phyloP scores from a whole-genome alignment of 1,140 invertebrate species.

The Agrypnia vestita region DNA sequence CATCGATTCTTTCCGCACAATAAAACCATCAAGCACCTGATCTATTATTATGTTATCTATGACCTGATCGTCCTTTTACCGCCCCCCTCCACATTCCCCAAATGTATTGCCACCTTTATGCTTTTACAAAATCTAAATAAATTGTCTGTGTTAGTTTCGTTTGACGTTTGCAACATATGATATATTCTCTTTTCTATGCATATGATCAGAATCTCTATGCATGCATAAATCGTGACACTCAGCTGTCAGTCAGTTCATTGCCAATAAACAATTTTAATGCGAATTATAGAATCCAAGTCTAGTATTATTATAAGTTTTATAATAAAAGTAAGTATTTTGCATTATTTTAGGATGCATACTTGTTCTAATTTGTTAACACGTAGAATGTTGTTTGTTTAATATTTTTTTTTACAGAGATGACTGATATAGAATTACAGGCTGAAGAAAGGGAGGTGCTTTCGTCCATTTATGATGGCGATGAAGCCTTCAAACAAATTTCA shows the following conservation, averaged over 20 bases:
- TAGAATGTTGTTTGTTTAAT: not conserved
- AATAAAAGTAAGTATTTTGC: constrained; percentile 20
- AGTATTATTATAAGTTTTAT: not conserved
- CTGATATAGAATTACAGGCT: constrained; percentile 79
- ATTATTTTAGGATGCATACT: not conserved
- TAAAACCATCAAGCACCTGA: too few relatives aligned
- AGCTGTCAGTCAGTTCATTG: not conserved
- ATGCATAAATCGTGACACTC: too few relatives aligned
- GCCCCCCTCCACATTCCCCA: too few relatives aligned
- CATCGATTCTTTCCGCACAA: too few relatives aligned
- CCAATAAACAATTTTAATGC: not conserved
- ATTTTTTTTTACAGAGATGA: constrained; percentile 51
- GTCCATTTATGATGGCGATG: constrained; percentile 96
- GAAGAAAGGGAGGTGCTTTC: constrained; percentile 93
- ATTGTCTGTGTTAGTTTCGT: constrained; percentile 9
- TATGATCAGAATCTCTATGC: too few relatives aligned
- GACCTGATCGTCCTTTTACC: too few relatives aligned
- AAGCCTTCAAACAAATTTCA: constrained; percentile 87
- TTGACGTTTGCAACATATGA: constrained; percentile 39
- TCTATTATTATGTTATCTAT: too few relatives aligned
- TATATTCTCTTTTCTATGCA: too few relatives aligned
- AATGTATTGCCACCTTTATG: too few relatives aligned
- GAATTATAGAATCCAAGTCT: constrained; percentile 11
- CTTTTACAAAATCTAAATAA: not conserved
- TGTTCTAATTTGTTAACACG: constrained; percentile 6